Evolutionary conservation across 2,797 vertebrate species (phyloP), one percentile per base, ranked within the genome.

Genomic region (Liparis tanakae): DNA sequence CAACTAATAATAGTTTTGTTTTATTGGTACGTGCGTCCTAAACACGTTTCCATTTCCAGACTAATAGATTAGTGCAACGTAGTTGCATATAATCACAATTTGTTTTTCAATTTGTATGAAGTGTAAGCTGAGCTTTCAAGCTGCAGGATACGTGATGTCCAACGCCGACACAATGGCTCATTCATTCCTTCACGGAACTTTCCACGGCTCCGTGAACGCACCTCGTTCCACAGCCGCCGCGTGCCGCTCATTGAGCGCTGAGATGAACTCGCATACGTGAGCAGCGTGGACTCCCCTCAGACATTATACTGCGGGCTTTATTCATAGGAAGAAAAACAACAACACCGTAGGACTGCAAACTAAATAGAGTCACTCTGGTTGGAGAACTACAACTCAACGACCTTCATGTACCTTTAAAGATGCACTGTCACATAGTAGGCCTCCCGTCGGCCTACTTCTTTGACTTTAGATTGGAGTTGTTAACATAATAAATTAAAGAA

Each of bases 141-240:
- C 62, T 67, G 5, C 41, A 22, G 12, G 66, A 64, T 20, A 1
- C 50, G 61, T 55, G 61, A 41, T 59, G 70, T 67, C 57, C 6
- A 63, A 30, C 37, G 12, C 2, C 37, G 34, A 70, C 62, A 88
- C 85, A 90, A 71, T 62, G 74, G 69, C 51, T 78, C 80, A 85
- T 91, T 90, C 79, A 88, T 85, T 77, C 54, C 20, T 3, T 39
- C 54, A 43, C 25, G 75, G 76, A 82, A 80, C 48, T 89, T 91
- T 88, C 87, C 89, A 81, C 33, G 12, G 57, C 41, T 33, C 78
- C 59, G 18, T 43, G 17, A 78, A 44, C n/a, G 10, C 8, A 63
- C 33, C 53, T 33, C 25, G 59, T 30, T 59, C n/a, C 36, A 37
- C 6, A 20, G 22, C 50, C 12, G 6, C 20, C 20, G 20, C 22